phyloP scores from a whole-genome alignment of 2,888 invertebrate genomes.

The Adineta ricciae region DNA sequence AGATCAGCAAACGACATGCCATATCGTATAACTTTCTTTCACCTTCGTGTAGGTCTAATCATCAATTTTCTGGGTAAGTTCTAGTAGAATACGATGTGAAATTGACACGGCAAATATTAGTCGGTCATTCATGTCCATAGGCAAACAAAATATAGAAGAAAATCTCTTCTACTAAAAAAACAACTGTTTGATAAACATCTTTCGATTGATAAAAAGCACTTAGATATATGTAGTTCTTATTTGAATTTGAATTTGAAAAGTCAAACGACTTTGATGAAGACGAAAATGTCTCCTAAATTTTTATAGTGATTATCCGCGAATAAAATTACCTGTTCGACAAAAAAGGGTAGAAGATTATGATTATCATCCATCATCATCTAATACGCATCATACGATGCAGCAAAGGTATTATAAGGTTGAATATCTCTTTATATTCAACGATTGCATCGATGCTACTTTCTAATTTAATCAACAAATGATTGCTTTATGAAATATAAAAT shows the following conservation, averaged over 20 bases:
- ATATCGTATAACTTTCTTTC: background rate
- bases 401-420: background rate
- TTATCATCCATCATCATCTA: background rate
- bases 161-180: background rate
- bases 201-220: too few relatives aligned
- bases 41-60: background rate
- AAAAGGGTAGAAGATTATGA: background rate
- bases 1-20: background rate
- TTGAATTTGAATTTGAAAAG: background rate
- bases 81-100: background rate
- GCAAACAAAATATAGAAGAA: background rate
- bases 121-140: background rate
- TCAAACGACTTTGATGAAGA: background rate
- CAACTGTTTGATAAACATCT: background rate
- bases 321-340: background rate
- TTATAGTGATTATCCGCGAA: background rate
- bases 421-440: background rate
- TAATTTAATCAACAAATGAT: background rate
- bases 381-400: background rate
- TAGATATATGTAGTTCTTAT: background rate
- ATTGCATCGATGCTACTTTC: background rate
- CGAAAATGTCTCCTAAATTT: background rate
- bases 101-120: background rate
- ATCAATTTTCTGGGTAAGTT: conserved; percentile 3
- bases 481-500: background rate